phyloP scores from a whole-genome alignment of 2,797 vertebrate genomes.

The Danio jaintianensis region DNA sequence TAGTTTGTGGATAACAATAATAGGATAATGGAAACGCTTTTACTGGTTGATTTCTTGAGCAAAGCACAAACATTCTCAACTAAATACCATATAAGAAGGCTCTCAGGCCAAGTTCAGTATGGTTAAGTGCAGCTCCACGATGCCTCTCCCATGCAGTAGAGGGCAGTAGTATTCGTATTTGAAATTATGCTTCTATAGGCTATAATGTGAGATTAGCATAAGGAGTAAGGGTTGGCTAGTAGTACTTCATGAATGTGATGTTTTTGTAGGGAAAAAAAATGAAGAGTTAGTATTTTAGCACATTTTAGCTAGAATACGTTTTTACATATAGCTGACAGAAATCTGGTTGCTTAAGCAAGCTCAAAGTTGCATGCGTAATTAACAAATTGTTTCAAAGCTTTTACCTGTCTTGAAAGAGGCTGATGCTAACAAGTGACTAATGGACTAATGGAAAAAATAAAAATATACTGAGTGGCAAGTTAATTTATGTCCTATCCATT shows the following conservation, averaged over 20 bases:
- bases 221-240: neutral
- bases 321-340: neutral
- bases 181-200: neutral
- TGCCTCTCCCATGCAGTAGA: slow-evolving; percentile 50
- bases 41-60: neutral
- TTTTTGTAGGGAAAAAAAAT: neutral
- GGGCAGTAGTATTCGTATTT: slow-evolving; percentile 31
- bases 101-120: neutral
- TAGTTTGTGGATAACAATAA: too few relatives aligned
- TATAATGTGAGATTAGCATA: neutral
- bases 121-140: neutral
- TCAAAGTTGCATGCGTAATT: too few relatives aligned
- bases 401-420: too few relatives aligned
- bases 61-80: neutral
- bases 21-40: too few relatives aligned
- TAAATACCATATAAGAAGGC: neutral
- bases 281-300: neutral
- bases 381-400: too few relatives aligned
- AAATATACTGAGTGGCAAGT: too few relatives aligned
- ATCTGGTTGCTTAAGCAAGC: too few relatives aligned
- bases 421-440: too few relatives aligned
- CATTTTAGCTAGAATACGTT: neutral
- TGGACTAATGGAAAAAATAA: too few relatives aligned
- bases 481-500: too few relatives aligned
- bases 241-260: neutral